Conservation (phyloP, 2,113 vertebrate species). For the Ovibos moschatus region DNA sequence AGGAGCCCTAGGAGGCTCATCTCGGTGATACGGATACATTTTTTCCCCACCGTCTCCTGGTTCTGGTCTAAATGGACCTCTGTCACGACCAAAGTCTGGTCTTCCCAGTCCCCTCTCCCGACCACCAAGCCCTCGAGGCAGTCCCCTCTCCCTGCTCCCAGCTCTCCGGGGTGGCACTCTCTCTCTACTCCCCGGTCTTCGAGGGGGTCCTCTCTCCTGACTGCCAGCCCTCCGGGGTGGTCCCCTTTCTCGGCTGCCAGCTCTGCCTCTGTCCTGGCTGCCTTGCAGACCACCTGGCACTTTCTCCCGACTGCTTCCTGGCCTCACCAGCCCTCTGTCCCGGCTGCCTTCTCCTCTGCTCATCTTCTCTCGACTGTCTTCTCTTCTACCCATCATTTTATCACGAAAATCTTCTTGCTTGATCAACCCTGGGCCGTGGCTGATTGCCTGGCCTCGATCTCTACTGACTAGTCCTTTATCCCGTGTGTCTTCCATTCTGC, state of each 20-base stretch:
- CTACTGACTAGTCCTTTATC: conserved; percentile 80
- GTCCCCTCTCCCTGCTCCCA: conserved; percentile 76
- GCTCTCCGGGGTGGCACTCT: conserved; percentile 56
- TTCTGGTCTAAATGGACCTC: conserved; percentile 79
- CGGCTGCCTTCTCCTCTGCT: conserved; percentile 78
- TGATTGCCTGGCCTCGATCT: conserved; percentile 78
- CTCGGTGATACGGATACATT: conserved; percentile 78
- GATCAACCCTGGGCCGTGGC: conserved; percentile 76
- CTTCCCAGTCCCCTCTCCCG: conserved; percentile 78
- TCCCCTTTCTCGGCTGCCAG: conserved; percentile 74
- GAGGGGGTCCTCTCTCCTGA: conserved; percentile 71
- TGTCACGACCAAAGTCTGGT: conserved; percentile 77
- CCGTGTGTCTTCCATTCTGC: conserved; percentile 77
- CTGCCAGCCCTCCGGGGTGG: conserved; percentile 65
- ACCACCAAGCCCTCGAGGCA: conserved; percentile 67
- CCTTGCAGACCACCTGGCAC: conserved; percentile 57
- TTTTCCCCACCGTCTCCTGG: conserved; percentile 74
- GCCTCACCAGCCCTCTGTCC: conserved; percentile 72
- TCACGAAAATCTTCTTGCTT: conserved; percentile 81
- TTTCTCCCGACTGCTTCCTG: conserved; percentile 75
- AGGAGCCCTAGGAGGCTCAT: conserved; percentile 74
- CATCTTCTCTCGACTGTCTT: conserved; percentile 80
- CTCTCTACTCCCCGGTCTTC: conserved; percentile 74
- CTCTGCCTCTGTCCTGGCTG: conserved; percentile 74
- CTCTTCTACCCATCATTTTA: conserved; percentile 77